Conservation (phyloP, 2,888 invertebrate genomes). For the Leucania comma region DNA sequence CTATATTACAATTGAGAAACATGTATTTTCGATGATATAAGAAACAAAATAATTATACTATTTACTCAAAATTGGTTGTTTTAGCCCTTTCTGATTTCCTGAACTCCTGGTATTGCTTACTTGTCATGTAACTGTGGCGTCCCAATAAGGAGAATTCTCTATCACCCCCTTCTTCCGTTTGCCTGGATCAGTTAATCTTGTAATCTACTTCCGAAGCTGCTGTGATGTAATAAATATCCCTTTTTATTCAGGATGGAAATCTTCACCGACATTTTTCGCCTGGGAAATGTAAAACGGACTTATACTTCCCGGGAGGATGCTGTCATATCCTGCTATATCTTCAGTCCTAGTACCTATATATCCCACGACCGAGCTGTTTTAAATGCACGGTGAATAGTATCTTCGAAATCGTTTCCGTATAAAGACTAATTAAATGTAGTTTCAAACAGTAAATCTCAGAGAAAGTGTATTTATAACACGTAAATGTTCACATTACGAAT, state of each 20-base stretch:
- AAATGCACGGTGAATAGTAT: too few species aligned
- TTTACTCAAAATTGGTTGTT: background rate
- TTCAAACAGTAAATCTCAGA: conserved; percentile 19
- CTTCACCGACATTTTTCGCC: background rate
- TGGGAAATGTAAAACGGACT: too few species aligned
- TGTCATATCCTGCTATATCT: background rate
- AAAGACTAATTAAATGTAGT: conserved; percentile 11
- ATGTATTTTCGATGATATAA: conserved; percentile 12
- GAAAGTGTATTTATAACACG: conserved; percentile 50
- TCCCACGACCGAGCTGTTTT: background rate
- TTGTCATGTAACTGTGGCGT: background rate
- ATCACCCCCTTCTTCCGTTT: background rate
- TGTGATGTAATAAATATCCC: background rate
- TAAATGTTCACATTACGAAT: conserved; percentile 31
- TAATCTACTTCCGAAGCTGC: background rate
- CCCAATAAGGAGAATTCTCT: background rate
- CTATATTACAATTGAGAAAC: conserved; percentile 5
- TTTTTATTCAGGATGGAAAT: background rate
- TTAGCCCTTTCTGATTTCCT: background rate
- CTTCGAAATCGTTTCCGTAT: background rate
- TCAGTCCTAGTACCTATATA: background rate
- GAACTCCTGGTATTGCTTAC: background rate
- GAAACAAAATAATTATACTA: background rate
- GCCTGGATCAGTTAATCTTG: background rate
- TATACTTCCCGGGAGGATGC: background rate